These are phyloP conservation scores for Epinephelus coioides DNA, from an alignment of 2,797 vertebrate species.

Conservation along the genomic window DNA sequence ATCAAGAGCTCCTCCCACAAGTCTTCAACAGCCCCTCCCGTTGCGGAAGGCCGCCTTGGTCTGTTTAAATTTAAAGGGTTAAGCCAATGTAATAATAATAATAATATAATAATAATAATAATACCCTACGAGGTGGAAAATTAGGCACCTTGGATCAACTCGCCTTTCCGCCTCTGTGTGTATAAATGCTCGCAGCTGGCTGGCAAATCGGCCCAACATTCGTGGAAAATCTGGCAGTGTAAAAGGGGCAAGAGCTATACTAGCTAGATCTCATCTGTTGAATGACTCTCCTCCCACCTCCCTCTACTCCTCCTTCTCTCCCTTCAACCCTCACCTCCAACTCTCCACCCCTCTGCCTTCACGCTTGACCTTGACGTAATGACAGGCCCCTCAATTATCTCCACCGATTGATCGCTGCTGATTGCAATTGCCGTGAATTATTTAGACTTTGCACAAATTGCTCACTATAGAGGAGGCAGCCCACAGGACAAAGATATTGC, in stretches of 20 bases:
- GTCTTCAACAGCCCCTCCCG: no score
- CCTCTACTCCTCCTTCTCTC: background rate
- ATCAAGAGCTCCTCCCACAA: no score
- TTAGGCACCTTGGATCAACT: no score
- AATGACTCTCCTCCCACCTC: constrained; percentile 51
- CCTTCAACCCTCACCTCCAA: constrained; percentile 63
- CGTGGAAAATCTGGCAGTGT: no score
- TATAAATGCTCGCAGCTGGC: no score
- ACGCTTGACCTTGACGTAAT: constrained; percentile 75
- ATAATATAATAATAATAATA: no score
- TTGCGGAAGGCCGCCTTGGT: no score
- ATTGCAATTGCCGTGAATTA: constrained; percentile 82
- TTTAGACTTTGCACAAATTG: constrained; percentile 80
- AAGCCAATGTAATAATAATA: no score
- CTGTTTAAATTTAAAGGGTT: no score
- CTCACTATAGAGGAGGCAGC: constrained; percentile 45
- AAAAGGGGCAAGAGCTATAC: constrained; percentile 24
- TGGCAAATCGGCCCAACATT: no score
- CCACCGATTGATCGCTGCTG: constrained; percentile 78
- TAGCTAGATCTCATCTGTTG: constrained; percentile 76
- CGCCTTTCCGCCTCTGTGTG: no score
- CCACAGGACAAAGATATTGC: constrained; percentile 40
- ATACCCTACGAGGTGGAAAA: no score
- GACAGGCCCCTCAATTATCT: constrained; percentile 83
- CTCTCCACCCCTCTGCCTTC: constrained; percentile 53